These are phyloP conservation scores for Holothuria scabra DNA, from an alignment of 53 echinoderm and acorn worm genomes.

Conservation along the genomic window DNA sequence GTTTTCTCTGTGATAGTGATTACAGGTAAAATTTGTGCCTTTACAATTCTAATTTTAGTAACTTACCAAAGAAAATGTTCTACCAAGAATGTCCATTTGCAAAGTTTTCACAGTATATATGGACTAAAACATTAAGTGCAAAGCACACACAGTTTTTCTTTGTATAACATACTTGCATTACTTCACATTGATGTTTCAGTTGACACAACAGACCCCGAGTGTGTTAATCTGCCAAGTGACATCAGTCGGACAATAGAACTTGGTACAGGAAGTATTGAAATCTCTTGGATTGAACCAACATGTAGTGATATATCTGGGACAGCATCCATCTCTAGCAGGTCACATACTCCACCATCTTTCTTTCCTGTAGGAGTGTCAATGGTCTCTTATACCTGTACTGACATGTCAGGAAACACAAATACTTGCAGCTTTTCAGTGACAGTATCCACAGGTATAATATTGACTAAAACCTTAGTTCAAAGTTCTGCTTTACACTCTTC, in stretches of 20 bases:
- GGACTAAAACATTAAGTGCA: too few species aligned
- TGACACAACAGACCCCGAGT: not conserved
- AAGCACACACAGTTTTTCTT: too few species aligned
- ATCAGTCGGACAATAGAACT: conserved; percentile 48
- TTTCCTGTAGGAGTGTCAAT: conserved; percentile 25
- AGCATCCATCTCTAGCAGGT: too few species aligned
- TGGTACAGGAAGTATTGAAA: conserved; percentile 24
- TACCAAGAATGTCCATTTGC: not conserved
- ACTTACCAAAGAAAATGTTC: not conserved
- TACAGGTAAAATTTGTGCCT: conserved; percentile 25
- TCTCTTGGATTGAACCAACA: too few species aligned
- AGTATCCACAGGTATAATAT: not conserved
- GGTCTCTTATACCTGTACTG: conserved; percentile 43
- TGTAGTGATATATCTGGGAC: too few species aligned
- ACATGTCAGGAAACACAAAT: not conserved
- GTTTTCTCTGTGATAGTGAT: conserved; percentile 66
- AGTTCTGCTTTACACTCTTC: too few species aligned
- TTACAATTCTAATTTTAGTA: too few species aligned
- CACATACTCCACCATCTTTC: conserved; percentile 26
- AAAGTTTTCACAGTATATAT: too few species aligned
- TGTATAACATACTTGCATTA: too few species aligned
- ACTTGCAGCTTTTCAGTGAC: conserved; percentile 41
- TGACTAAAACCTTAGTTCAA: too few species aligned
- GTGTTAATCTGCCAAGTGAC: not conserved
- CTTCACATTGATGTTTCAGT: too few species aligned